Conservation (phyloP, 1,140 invertebrate species). For the Heliothis subflexa region DNA sequence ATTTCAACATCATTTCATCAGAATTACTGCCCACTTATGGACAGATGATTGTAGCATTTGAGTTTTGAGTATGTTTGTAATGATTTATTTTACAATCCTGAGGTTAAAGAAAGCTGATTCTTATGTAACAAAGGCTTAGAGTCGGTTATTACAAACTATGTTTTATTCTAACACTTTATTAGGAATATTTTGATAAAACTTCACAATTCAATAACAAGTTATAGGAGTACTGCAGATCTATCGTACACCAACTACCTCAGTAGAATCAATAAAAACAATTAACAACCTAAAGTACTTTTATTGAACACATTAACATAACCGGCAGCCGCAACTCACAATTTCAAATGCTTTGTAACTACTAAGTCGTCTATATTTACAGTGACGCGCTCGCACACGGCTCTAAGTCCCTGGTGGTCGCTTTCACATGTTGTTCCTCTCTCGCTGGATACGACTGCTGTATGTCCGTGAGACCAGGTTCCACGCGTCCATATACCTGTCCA, state of each 20-base stretch:
- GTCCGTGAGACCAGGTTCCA: conserved; percentile 96
- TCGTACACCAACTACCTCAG: not conserved
- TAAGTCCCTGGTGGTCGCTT: conserved; percentile 33
- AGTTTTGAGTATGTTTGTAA: no score
- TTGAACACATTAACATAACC: conserved; percentile 75
- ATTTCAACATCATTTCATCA: no score
- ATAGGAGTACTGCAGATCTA: conserved; percentile 23
- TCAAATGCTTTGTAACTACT: conserved; percentile 75
- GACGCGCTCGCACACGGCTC: conserved; percentile 54
- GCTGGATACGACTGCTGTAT: conserved; percentile 93
- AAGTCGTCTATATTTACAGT: conserved; percentile 79
- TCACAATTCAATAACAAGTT: conserved; percentile 33
- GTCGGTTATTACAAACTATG: conserved; percentile 26
- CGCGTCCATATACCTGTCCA: conserved; percentile 99
- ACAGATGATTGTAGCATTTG: no score
- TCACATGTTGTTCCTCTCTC: conserved; percentile 88
- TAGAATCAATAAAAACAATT: conserved; percentile 51
- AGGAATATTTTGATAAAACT: conserved; percentile 33
- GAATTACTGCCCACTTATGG: no score
- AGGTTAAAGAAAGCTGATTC: not conserved
- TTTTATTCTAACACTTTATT: conserved; percentile 39
- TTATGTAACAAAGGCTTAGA: conserved; percentile 2
- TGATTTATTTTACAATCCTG: not conserved
- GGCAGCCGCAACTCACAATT: conserved; percentile 73
- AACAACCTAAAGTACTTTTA: conserved; percentile 78